Percentiles rank a stretch among this genome's conserved stretches.
These are phyloP conservation scores for Chouioia cunea DNA, from an alignment of 2,888 invertebrate genomes.

Conservation along the genomic window DNA sequence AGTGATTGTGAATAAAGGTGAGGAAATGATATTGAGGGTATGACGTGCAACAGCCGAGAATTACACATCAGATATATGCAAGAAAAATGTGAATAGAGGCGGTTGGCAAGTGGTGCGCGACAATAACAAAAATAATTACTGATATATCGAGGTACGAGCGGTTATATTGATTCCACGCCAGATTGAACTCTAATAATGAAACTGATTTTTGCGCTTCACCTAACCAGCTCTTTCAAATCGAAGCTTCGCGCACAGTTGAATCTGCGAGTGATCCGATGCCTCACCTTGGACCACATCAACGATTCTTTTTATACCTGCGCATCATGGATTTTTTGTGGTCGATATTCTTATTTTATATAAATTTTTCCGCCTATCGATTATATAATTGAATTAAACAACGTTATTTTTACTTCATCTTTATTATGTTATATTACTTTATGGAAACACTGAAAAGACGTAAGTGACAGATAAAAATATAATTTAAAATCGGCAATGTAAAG, in stretches of 20 bases:
- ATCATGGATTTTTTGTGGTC: background rate
- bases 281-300: slow-evolving; percentile 61
- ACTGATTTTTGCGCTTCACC: slow-evolving; percentile 64
- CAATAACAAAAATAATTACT: slow-evolving; percentile 53
- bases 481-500: slow-evolving; percentile 10
- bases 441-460: too few relatives aligned
- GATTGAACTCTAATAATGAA: slow-evolving; percentile 60
- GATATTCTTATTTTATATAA: too few relatives aligned
- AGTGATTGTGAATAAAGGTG: too few relatives aligned
- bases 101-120: slow-evolving; percentile 23
- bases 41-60: too few relatives aligned
- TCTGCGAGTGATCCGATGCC: slow-evolving; percentile 60
- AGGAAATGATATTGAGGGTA: too few relatives aligned
- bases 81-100: slow-evolving; percentile 28
- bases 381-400: too few relatives aligned
- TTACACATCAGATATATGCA: slow-evolving; percentile 18
- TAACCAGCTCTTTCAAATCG: slow-evolving; percentile 62
- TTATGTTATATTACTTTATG: too few relatives aligned
- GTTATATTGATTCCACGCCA: slow-evolving; percentile 56
- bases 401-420: too few relatives aligned
- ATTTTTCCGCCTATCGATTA: too few relatives aligned
- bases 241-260: slow-evolving; percentile 62
- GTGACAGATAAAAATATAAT: slow-evolving; percentile 25
- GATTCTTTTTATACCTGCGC: slow-evolving; percentile 46
- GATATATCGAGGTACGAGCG: slow-evolving; percentile 50